A percentile compares a stretch with the other conserved stretches of the same genome.
phyloP scores from a whole-genome alignment of 1,140 invertebrate species.

The Penaeus chinensis region DNA sequence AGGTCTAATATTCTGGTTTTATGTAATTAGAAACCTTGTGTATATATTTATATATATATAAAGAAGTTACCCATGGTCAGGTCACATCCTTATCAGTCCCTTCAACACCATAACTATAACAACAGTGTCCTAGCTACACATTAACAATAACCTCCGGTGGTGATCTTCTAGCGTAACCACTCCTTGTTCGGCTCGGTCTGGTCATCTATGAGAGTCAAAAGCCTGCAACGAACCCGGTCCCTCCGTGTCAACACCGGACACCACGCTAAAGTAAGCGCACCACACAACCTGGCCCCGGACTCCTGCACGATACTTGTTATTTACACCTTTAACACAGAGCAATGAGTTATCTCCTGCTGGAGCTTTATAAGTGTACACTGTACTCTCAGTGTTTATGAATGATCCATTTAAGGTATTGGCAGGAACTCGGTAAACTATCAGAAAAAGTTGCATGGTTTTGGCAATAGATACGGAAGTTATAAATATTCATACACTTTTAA shows the following conservation, averaged over 20 bases:
- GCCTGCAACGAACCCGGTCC: conserved; percentile 68
- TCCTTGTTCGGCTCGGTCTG: conserved; percentile 95
- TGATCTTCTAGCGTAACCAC: conserved; percentile 85
- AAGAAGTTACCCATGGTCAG: neutral
- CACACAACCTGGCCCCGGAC: conserved; percentile 7
- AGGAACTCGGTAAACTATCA: neutral
- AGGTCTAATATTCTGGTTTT: no score
- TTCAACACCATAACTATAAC: no score
- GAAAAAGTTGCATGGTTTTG: no score
- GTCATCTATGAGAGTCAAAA: conserved; percentile 84
- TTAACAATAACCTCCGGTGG: conserved; percentile 48
- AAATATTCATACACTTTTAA: no score
- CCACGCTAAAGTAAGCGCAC: conserved; percentile 72
- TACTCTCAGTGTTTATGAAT: no score
- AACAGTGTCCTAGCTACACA: conserved; percentile 22
- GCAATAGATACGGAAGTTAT: no score
- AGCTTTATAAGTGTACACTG: no score
- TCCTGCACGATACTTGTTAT: conserved; percentile 28
- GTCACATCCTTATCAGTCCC: no score
- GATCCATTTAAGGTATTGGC: neutral
- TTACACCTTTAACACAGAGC: neutral
- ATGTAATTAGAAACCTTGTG: neutral
- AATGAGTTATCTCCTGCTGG: no score
- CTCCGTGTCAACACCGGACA: conserved; percentile 71
- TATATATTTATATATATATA: conserved; percentile 37